Evolutionary conservation across 2,888 invertebrate genomes (phyloP).

Genomic region (Chrysolina haemoptera): DNA sequence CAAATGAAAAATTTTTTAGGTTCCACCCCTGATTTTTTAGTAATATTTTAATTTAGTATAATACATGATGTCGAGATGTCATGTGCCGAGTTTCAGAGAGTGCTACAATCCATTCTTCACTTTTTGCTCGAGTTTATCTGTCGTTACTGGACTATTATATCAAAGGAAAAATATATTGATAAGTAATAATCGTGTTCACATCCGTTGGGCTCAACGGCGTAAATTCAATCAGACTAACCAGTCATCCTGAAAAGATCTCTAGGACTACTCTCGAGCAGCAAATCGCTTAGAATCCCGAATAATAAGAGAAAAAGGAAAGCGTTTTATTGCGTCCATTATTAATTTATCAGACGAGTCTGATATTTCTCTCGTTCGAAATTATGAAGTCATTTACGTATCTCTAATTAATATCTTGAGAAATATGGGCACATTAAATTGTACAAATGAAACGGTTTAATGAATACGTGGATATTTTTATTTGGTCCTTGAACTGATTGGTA

Average conservation of each 20-base stretch:
- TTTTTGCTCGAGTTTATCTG: no score
- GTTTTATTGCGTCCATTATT: constrained; percentile 9
- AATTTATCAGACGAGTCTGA: constrained; percentile 27
- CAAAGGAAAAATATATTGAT: not conserved
- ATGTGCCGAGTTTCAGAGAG: no score
- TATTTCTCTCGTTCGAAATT: constrained; percentile 26
- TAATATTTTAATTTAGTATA: no score
- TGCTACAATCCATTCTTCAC: no score
- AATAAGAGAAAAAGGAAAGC: not conserved
- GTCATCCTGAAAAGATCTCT: not conserved
- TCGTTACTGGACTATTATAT: not conserved
- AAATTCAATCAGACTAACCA: not conserved
- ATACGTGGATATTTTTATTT: constrained; percentile 3
- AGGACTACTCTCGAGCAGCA: not conserved
- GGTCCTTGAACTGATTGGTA: not conserved
- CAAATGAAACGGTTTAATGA: constrained; percentile 19
- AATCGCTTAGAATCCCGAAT: not conserved
- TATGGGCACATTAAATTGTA: constrained; percentile 23
- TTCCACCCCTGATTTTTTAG: no score
- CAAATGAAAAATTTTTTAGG: no score
- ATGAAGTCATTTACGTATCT: constrained; percentile 28
- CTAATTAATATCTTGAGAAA: constrained; percentile 31
- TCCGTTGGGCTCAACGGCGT: not conserved
- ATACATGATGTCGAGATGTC: no score
- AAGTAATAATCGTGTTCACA: not conserved